These are phyloP conservation scores for Pogona vitticeps DNA, from an alignment of 2,113 vertebrate species.

Conservation along the genomic window DNA sequence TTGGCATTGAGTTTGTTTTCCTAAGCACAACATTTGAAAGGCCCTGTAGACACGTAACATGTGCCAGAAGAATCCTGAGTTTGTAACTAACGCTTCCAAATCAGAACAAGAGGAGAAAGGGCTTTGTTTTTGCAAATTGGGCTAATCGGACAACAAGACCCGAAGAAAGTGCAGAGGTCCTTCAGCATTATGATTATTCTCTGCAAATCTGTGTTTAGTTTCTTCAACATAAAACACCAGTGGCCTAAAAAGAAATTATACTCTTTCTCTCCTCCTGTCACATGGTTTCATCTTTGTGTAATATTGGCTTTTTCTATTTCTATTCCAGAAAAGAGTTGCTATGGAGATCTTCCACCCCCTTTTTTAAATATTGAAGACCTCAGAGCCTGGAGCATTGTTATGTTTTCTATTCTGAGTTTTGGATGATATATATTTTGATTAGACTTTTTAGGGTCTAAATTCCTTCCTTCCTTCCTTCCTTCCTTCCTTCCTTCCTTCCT, in stretches of 20 bases:
- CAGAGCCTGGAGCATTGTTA: constrained; percentile 21
- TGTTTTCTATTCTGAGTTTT: neutral
- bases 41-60: neutral
- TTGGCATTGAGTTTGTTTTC: neutral
- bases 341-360: constrained; percentile 64
- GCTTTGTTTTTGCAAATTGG: neutral
- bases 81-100: neutral
- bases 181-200: neutral
- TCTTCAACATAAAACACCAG: constrained; percentile 5
- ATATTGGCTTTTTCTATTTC: constrained; percentile 49
- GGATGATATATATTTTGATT: neutral
- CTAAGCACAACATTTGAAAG: neutral
- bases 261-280: neutral
- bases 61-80: neutral
- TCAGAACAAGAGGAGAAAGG: neutral
- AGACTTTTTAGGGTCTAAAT: neutral
- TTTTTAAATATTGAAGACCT: constrained; percentile 43
- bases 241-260: constrained; percentile 32
- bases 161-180: neutral
- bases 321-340: constrained; percentile 64
- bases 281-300: constrained; percentile 38
- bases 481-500: too few species aligned
- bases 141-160: neutral
- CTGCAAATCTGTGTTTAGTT: constrained; percentile 1
- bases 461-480: neutral